Conservation (phyloP, 2,888 invertebrate species). For the Lasioglossum villosulum region DNA sequence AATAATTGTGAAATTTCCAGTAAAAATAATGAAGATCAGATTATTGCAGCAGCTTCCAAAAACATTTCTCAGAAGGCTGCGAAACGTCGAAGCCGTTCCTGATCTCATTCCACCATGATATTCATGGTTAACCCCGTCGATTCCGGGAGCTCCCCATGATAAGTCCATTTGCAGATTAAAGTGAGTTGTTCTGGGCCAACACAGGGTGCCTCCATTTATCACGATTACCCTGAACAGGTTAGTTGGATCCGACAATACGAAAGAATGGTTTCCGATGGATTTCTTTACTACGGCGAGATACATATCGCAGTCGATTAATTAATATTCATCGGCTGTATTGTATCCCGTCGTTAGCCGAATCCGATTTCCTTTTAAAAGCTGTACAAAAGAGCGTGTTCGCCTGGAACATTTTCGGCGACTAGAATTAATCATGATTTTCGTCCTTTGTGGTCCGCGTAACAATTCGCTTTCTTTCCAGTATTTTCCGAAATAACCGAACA, state of each 20-base stretch:
- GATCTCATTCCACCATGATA: background rate
- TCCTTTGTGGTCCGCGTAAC: background rate
- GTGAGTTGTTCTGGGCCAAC: background rate
- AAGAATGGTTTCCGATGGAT: conserved; percentile 3
- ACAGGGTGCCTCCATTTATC: background rate
- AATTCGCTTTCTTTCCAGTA: background rate
- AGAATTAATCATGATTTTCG: conserved; percentile 4
- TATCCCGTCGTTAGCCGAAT: background rate
- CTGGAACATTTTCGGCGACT: background rate
- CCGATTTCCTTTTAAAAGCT: background rate
- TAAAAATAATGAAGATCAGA: background rate
- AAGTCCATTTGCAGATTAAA: conserved; percentile 24
- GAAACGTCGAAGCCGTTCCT: background rate
- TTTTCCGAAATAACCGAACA: too few relatives aligned
- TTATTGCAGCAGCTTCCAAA: background rate
- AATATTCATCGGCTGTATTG: background rate
- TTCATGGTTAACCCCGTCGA: conserved; percentile 32
- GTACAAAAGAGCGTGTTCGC: background rate
- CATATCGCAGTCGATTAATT: background rate
- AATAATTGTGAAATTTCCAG: too few relatives aligned
- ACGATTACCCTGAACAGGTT: background rate
- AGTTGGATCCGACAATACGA: background rate
- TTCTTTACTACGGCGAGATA: background rate
- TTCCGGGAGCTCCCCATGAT: background rate
- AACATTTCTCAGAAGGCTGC: background rate